A percentile compares a stretch with the other conserved stretches of the same genome.
Conservation (phyloP, 2,888 invertebrate species). For the Ptychoptera albimana region DNA sequence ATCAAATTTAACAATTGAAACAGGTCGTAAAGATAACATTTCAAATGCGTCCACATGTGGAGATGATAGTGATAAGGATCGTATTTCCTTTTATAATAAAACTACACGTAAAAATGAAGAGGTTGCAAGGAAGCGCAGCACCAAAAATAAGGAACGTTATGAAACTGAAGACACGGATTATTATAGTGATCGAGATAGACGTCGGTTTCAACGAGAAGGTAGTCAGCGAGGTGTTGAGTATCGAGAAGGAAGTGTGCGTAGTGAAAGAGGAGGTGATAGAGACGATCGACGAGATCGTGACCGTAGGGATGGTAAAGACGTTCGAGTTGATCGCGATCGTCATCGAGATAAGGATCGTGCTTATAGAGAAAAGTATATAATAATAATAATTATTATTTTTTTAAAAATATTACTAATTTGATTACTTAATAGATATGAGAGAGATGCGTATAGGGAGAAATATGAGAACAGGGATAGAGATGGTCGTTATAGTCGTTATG, state of each 20-base stretch:
- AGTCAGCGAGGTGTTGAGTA: constrained; percentile 15
- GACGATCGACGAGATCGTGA: constrained; percentile 13
- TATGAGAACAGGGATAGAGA: constrained; percentile 13
- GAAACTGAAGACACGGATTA: constrained; percentile 50
- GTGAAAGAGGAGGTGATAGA: constrained; percentile 21
- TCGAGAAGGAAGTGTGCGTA: constrained; percentile 25
- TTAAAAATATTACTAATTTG: neutral
- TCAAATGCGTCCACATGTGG: constrained; percentile 23
- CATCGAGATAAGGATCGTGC: constrained; percentile 10
- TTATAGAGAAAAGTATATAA: constrained; percentile 13
- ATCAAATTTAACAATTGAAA: constrained; percentile 13
- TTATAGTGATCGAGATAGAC: constrained; percentile 45
- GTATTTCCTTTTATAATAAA: constrained; percentile 7
- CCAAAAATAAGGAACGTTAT: constrained; percentile 33
- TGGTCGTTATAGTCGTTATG: constrained; percentile 29
- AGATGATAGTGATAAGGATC: constrained; percentile 25
- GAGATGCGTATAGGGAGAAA: constrained; percentile 26
- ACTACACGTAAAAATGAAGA: constrained; percentile 23
- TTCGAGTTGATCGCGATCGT: constrained; percentile 20
- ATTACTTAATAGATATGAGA: constrained; percentile 12
- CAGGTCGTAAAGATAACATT: constrained; percentile 15
- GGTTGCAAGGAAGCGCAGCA: constrained; percentile 9
- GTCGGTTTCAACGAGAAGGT: constrained; percentile 34
- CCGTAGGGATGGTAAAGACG: constrained; percentile 23
- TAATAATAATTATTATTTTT: too few relatives aligned